These are phyloP conservation scores for Branchipolynoe longqiensis DNA, from an alignment of 2,888 invertebrate genomes.

Conservation along the genomic window DNA sequence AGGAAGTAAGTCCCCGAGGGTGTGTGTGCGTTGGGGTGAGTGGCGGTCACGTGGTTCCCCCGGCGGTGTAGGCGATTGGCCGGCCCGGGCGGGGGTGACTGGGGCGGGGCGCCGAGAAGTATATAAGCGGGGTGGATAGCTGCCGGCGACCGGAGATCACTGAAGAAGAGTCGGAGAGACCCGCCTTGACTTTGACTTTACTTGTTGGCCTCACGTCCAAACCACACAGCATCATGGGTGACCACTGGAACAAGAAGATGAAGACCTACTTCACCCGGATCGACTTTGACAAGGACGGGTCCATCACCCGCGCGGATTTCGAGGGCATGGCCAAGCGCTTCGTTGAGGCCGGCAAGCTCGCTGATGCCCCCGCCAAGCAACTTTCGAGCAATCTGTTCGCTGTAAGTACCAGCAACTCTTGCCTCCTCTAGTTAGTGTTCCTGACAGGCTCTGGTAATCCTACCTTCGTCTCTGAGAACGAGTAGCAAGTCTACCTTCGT, in stretches of 20 bases:
- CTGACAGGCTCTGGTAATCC: too few species aligned
- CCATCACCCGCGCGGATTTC: conserved; percentile 65
- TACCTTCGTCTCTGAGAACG: too few species aligned
- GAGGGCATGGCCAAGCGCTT: conserved; percentile 65
- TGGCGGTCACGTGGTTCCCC: too few species aligned
- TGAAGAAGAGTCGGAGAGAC: neutral
- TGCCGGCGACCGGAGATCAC: neutral
- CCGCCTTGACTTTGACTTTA: neutral
- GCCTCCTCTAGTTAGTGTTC: too few species aligned
- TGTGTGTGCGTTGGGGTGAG: neutral
- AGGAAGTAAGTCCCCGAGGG: too few species aligned
- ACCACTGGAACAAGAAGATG: conserved; percentile 65
- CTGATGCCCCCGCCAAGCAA: conserved; percentile 36
- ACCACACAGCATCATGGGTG: conserved; percentile 62
- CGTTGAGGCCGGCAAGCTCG: conserved; percentile 62
- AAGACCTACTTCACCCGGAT: conserved; percentile 67
- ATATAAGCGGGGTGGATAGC: neutral
- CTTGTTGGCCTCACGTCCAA: neutral
- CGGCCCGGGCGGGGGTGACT: too few species aligned
- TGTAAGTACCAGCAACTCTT: conserved; percentile 63
- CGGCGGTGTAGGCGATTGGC: too few species aligned
- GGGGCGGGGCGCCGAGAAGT: too few species aligned
- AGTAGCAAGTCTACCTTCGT: too few species aligned
- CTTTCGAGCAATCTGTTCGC: conserved; percentile 52
- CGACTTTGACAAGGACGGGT: conserved; percentile 67